Percentiles rank a stretch among this genome's conserved stretches.
Conservation (phyloP, 2,113 vertebrate genomes). For the Myotis brandtii region DNA sequence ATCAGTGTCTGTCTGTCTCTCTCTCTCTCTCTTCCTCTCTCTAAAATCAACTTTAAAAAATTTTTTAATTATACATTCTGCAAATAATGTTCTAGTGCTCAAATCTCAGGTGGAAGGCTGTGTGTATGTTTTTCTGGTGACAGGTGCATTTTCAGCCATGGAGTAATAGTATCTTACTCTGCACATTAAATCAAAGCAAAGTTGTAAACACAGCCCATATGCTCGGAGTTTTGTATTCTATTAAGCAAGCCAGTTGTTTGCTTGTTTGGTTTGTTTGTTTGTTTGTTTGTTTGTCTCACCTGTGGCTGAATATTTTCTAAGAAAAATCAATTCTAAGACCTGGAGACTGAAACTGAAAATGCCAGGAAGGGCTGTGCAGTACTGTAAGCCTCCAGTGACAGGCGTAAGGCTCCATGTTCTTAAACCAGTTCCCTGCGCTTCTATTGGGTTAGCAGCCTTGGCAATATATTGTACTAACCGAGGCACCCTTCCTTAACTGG, state of each 20-base stretch:
- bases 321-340: not conserved
- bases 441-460: not conserved
- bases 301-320: not conserved
- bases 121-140: not conserved
- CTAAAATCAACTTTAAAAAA: not conserved
- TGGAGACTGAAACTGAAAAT: not conserved
- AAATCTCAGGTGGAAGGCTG: no score
- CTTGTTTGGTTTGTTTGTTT: not conserved
- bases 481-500: not conserved
- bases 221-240: not conserved
- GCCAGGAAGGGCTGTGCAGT: not conserved
- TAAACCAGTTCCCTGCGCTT: not conserved
- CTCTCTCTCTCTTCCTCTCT: not conserved
- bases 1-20: not conserved
- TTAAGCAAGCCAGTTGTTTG: not conserved
- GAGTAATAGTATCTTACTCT: not conserved
- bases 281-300: not conserved
- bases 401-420: not conserved
- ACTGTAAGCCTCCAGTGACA: not conserved
- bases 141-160: not conserved
- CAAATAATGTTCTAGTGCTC: not conserved
- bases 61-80: not conserved
- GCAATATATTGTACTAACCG: not conserved
- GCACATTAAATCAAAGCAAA: not conserved
- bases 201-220: not conserved